Conservation (phyloP, 2,113 vertebrate genomes). For the Petaurus breviceps region DNA sequence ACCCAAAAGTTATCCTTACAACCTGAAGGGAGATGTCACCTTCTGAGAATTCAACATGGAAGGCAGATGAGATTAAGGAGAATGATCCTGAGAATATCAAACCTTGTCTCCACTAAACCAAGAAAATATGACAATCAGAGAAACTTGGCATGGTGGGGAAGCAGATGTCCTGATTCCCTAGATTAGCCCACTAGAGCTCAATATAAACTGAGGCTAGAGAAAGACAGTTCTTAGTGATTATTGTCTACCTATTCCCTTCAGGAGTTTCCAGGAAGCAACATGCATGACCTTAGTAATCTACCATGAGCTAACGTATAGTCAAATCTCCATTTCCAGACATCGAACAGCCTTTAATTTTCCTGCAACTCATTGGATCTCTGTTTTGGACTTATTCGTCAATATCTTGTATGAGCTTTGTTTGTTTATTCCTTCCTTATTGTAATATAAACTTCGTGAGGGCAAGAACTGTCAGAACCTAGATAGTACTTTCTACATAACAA, state of each 20-base stretch:
- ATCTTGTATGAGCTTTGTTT: not conserved
- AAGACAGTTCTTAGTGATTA: not conserved
- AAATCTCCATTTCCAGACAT: not conserved
- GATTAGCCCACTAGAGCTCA: no score
- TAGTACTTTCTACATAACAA: not conserved
- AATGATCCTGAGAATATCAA: not conserved
- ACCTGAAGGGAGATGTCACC: not conserved
- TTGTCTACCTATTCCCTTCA: not conserved
- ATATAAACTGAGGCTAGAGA: not conserved
- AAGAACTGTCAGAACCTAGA: not conserved
- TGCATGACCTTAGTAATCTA: not conserved
- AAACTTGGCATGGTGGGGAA: not conserved
- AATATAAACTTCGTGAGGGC: not conserved
- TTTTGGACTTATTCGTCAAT: not conserved
- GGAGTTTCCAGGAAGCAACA: not conserved
- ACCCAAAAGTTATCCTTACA: not conserved
- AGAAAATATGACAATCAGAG: not conserved
- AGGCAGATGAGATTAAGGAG: not conserved
- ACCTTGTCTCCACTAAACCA: not conserved
- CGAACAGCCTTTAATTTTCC: not conserved
- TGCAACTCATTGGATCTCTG: not conserved
- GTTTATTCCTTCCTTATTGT: not conserved
- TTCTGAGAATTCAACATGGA: not conserved
- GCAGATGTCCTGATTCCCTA: not conserved
- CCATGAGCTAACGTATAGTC: not conserved